Conservation (phyloP, 2,113 vertebrate species). For the Amblyopsis rosae region DNA sequence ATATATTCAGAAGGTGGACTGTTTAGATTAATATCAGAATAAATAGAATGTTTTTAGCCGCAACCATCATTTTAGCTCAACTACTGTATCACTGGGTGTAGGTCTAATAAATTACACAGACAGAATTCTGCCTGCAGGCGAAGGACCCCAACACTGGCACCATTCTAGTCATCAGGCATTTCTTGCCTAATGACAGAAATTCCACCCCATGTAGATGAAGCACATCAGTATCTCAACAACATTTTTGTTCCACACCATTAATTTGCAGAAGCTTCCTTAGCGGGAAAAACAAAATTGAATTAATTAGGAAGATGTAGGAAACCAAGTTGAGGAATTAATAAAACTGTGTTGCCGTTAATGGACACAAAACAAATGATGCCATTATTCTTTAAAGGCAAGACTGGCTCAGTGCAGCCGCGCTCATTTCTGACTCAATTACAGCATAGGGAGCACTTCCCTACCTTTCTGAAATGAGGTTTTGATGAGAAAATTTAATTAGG, state of each 20-base stretch:
- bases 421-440: conserved; percentile 76
- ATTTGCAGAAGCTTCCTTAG: conserved; percentile 81
- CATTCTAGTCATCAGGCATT: conserved; percentile 77
- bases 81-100: conserved; percentile 31
- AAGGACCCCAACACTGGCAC: conserved; percentile 64
- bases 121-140: conserved; percentile 72
- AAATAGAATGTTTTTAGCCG: conserved; percentile 33
- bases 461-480: conserved; percentile 76
- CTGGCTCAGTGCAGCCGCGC: conserved; percentile 53
- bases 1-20: too few species aligned
- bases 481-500: conserved; percentile 78
- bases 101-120: conserved; percentile 75
- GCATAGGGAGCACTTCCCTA: conserved; percentile 65
- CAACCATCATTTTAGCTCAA: conserved; percentile 27
- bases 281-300: conserved; percentile 81
- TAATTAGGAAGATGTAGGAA: conserved; percentile 83
- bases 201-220: conserved; percentile 76
- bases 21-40: conserved; percentile 28
- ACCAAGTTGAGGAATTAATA: conserved; percentile 86
- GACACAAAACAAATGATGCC: conserved; percentile 79
- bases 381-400: conserved; percentile 74
- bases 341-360: conserved; percentile 81
- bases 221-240: conserved; percentile 80
- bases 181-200: conserved; percentile 78
- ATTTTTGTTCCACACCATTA: conserved; percentile 82